phyloP scores from a whole-genome alignment of 2,113 vertebrate species.

The Chitala chitala region DNA sequence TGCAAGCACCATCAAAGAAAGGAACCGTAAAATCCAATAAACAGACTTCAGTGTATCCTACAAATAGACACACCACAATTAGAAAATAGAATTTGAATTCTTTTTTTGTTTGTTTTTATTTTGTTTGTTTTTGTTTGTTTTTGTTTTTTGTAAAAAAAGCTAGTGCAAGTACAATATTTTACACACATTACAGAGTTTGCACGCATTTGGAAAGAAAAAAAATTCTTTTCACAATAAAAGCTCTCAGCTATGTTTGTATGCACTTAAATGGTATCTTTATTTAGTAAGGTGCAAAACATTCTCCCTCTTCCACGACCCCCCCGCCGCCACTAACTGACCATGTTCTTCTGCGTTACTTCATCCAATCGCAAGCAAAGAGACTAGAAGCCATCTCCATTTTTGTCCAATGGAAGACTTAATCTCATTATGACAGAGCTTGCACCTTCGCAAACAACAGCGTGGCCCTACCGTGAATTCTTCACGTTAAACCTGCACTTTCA shows the following conservation, averaged over 20 bases:
- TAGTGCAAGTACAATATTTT: slow-evolving; percentile 97
- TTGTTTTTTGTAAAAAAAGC: slow-evolving; percentile 89
- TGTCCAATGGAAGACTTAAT: slow-evolving; percentile 75
- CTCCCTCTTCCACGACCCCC: slow-evolving; percentile 63
- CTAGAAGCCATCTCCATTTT: slow-evolving; percentile 62
- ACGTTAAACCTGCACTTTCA: slow-evolving; percentile 21
- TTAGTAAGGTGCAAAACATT: slow-evolving; percentile 85
- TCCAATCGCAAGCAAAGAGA: slow-evolving; percentile 46
- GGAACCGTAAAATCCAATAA: slow-evolving; percentile 91
- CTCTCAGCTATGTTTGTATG: slow-evolving; percentile 80
- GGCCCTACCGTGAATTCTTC: slow-evolving; percentile 8
- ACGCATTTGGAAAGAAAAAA: slow-evolving; percentile 78
- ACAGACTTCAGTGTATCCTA: slow-evolving; percentile 92
- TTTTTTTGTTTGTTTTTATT: slow-evolving; percentile 82
- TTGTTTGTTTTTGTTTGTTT: slow-evolving; percentile 82
- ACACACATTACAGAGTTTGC: slow-evolving; percentile 94
- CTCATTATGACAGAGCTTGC: slow-evolving; percentile 54
- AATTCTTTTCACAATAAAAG: slow-evolving; percentile 81
- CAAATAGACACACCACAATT: slow-evolving; percentile 96
- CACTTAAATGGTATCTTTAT: slow-evolving; percentile 71
- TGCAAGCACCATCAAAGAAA: slow-evolving; percentile 97
- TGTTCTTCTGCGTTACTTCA: slow-evolving; percentile 56
- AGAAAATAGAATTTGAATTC: slow-evolving; percentile 96
- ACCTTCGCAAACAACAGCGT: neutral
- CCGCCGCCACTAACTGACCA: slow-evolving; percentile 67